Base-by-base conservation (phyloP, 2,888 invertebrate genomes). In the Cremastinae sp. region DNA sequence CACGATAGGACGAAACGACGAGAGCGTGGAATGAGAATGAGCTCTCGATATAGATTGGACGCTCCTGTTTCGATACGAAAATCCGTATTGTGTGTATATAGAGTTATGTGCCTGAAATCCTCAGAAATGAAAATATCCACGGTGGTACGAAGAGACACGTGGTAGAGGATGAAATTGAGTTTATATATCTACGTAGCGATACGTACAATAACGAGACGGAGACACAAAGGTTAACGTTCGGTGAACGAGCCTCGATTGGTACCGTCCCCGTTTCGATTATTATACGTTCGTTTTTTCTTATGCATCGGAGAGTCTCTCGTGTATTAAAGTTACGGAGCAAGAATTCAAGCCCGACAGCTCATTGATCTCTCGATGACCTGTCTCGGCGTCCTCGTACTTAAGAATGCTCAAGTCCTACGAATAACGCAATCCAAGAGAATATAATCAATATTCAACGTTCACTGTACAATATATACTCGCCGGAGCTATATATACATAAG, bases 181-280 rank as follows among this genome's bases (percentile, higher is more conserved):
- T n/a, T n/a, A n/a, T n/a, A n/a, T n/a, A n/a, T n/a, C n/a, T n/a
- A n/a, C n/a, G n/a, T n/a, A n/a, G n/a, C n/a, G n/a, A n/a, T n/a
- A n/a, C n/a, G n/a, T n/a, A n/a, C n/a, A 28, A 5, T 5, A 28
- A 28, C 5, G 28, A 28, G 28, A 28, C 2, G 28, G 28, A 28
- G 28, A 28, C 2, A 28, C 2, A 28, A 28, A 41, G 71, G 71
- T 75, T 71, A 71, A 75, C 45, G 55, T 22, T 62, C 62, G 62
- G 41, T 37, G 49, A 75, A 68, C 43, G 72, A 71, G 55, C 53
- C 61, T 62, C 62, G 56, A 72, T 72, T 75, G 59, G 64, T 70
- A 64, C 45, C 51, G 47, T 53, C 28, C 59, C 47, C 51, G 45
- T 59, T 73, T 66, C 65, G 51, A 59, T 73, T 66, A 59, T 56